phyloP scores from a whole-genome alignment of 30 jellyfish, hydroid and myxozoan species.

The Aurelia coerulea region DNA sequence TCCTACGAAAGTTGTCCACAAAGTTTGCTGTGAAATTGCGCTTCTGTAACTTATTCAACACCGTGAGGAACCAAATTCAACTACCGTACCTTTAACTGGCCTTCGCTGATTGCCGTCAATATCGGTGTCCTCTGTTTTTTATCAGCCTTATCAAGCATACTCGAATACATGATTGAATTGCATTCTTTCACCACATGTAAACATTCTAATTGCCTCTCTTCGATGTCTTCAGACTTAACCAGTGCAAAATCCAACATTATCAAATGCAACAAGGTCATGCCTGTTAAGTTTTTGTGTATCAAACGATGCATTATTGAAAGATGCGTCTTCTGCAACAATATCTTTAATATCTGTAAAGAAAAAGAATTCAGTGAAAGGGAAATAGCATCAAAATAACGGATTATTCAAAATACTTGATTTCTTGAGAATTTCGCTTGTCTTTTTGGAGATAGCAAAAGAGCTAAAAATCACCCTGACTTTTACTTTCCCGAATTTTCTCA shows the following conservation, averaged over 20 bases:
- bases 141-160: conserved; percentile 29
- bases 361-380: background rate
- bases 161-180: conserved; percentile 23
- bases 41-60: too few relatives aligned
- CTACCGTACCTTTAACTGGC: conserved; percentile 3
- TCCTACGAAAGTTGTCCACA: too few relatives aligned
- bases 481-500: too few relatives aligned
- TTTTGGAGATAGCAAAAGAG: too few relatives aligned
- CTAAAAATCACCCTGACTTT: too few relatives aligned
- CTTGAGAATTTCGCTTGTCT: too few relatives aligned
- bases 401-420: background rate
- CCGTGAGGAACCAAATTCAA: too few relatives aligned
- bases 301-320: conserved; percentile 30
- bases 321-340: conserved; percentile 27
- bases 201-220: conserved; percentile 36
- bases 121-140: conserved; percentile 35
- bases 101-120: conserved; percentile 49
- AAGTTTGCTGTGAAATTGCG: too few relatives aligned
- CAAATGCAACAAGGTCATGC: conserved; percentile 64
- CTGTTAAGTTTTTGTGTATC: conserved; percentile 8
- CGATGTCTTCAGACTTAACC: conserved; percentile 12
- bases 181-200: conserved; percentile 5
- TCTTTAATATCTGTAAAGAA: conserved; percentile 25
- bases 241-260: background rate
- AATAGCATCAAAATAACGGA: background rate